Base-by-base conservation (phyloP, 2,888 invertebrate species). In the Boloria euphrosyne region DNA sequence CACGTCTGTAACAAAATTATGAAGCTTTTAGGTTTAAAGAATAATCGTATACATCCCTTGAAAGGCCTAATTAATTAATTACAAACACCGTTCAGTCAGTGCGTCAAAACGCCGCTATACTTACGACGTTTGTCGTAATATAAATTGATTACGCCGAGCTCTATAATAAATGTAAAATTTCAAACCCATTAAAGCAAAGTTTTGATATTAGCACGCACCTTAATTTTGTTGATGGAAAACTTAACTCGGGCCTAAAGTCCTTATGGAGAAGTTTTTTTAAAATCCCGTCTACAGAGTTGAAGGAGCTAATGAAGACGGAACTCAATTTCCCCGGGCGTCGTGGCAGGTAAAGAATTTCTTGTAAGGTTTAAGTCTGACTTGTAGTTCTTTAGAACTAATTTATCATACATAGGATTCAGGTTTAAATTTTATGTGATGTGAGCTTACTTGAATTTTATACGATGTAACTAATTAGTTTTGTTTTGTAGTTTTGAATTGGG, bases 191-290 rank as follows among this genome's bases (percentile, higher is more conserved):
- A 89, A 75, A 77, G 75, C 77, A 78, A 89, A 90, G 84, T 89
- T 90, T 86, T 83, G 85, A 85, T 87, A 87, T 87, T 86, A 85
- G 85, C 81, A 83, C 81, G 85, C 81, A 86, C 86, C 87, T 88
- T 89, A 85, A 90, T 89, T 89, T 87, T 84, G 87, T 86, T 89
- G 89, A 90, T 90, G 89, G 87, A 81, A 87, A 89, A 86, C 87
- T 89, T 85, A 82, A 82, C 87, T 87, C 74, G 78, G 79, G 69
- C 79, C 82, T 84, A 84, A 89, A 86, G 82, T 87, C 79, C 83
- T 86, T 84, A 80, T 80, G 81, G 80, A 85, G 84, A 86, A 82
- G 78, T 74, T 71, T 70, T 73, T 71, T 73, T 72, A 60, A 64
- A 60, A 71, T 69, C 50, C 79, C 81, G 79, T 76, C 81, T 76